Evolutionary conservation across 2,888 invertebrate species (phyloP).

Genomic region (Philhelius pedissequus): DNA sequence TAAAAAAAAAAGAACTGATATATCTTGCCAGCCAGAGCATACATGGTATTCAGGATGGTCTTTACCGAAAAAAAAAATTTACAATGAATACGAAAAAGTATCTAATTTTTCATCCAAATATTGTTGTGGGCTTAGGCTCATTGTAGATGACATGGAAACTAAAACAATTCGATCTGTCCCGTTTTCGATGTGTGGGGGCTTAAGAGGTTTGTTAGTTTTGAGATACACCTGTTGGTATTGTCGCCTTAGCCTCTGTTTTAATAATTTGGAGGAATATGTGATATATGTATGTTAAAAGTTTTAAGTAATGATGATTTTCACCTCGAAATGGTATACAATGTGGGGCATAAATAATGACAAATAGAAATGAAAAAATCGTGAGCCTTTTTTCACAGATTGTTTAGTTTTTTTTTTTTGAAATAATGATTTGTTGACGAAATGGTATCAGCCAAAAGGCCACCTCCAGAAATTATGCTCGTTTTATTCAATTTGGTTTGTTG

Average conservation of each 20-base stretch:
- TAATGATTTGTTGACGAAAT: no score
- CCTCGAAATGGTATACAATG: no score
- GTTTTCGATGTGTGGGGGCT: background rate
- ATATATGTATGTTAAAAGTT: background rate
- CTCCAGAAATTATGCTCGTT: no score
- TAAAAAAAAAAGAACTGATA: background rate
- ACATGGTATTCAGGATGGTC: background rate
- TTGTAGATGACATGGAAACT: conserved; percentile 44
- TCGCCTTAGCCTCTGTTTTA: conserved; percentile 44
- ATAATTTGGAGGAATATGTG: background rate
- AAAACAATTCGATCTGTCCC: conserved; percentile 42
- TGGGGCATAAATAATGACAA: no score
- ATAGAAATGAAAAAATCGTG: no score
- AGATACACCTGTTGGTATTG: conserved; percentile 1
- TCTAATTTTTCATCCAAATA: conserved; percentile 66
- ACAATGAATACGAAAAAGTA: conserved; percentile 12
- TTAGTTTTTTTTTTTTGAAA: no score
- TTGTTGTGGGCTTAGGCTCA: conserved; percentile 43
- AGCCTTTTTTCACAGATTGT: no score
- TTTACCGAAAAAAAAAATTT: background rate
- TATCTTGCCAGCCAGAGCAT: background rate
- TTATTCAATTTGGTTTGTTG: no score
- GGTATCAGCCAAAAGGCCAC: no score
- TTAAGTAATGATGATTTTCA: background rate
- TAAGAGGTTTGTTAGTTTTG: background rate